Evolutionary conservation across 2,888 invertebrate species (phyloP).

Genomic region (Oxycera nigricornis): DNA sequence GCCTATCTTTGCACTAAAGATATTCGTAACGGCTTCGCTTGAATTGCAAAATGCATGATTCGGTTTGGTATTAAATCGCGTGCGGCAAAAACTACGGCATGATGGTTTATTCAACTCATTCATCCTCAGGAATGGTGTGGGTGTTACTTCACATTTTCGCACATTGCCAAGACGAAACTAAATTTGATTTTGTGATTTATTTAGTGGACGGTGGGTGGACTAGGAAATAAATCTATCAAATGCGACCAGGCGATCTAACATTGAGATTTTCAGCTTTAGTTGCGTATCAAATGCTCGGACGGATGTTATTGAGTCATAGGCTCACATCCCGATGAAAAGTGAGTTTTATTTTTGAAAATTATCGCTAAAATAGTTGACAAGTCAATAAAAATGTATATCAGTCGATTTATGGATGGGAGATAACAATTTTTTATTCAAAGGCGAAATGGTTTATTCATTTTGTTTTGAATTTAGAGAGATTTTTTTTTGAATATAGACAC

Average conservation of each 20-base stretch:
- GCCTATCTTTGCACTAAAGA: neutral
- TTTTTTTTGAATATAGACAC: too few species aligned
- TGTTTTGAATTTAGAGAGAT: too few species aligned
- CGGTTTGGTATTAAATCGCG: neutral
- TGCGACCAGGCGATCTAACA: neutral
- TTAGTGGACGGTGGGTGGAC: neutral
- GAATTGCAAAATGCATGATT: neutral
- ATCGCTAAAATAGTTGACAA: too few species aligned
- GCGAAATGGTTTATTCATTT: too few species aligned
- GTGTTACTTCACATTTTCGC: constrained; percentile 10
- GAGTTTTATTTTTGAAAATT: neutral
- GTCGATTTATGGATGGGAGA: too few species aligned
- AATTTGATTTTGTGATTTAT: constrained; percentile 1
- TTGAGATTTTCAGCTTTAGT: neutral
- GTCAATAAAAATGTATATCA: too few species aligned
- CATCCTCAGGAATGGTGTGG: constrained; percentile 2
- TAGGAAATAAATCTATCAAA: neutral
- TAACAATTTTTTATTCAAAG: too few species aligned
- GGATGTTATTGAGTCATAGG: neutral
- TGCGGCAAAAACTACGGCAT: neutral
- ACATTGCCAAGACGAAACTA: neutral
- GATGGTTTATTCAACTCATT: constrained; percentile 4
- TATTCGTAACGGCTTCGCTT: neutral
- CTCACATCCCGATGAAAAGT: neutral
- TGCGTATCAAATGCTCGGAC: neutral